Conservation (phyloP, 2,797 vertebrate genomes). For the Anguilla megastoma region DNA sequence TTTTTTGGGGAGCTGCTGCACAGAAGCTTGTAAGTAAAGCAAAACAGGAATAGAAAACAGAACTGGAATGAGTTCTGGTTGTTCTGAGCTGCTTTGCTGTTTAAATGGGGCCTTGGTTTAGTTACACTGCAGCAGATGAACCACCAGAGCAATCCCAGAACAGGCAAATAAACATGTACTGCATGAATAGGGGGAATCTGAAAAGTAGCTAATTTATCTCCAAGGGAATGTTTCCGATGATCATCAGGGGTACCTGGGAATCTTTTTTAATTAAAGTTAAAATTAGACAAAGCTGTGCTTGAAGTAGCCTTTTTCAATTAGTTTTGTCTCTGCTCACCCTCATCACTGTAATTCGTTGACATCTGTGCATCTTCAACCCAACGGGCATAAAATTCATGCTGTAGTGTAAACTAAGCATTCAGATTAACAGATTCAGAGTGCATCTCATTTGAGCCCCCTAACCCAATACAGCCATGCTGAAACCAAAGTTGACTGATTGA, state of each 20-base stretch:
- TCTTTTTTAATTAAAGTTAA: conserved; percentile 62
- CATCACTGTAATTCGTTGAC: conserved; percentile 35
- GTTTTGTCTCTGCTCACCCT: conserved; percentile 39
- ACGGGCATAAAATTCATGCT: conserved; percentile 2
- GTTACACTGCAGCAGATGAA: not conserved
- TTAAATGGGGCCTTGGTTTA: not conserved
- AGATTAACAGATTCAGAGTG: not conserved
- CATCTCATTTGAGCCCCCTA: not conserved
- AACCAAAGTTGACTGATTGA: not conserved
- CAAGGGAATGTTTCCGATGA: conserved; percentile 41
- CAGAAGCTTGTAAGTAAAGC: not conserved
- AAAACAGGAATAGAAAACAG: not conserved
- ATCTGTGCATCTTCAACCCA: conserved; percentile 34
- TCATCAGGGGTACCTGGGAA: conserved; percentile 58
- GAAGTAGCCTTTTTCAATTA: conserved; percentile 52
- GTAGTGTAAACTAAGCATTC: not conserved
- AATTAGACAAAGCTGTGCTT: conserved; percentile 48
- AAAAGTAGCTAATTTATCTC: conserved; percentile 37
- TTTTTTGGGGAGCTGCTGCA: not conserved
- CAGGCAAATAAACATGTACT: conserved; percentile 32
- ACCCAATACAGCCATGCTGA: not conserved
- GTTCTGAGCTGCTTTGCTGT: not conserved
- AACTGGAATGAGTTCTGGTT: not conserved
- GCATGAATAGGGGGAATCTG: conserved; percentile 21
- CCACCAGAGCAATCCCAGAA: conserved; percentile 33